A percentile compares a stretch with the other conserved stretches of the same genome.
Evolutionary conservation across 2,113 vertebrate species (phyloP).

Genomic region (Bubalus kerabau): DNA sequence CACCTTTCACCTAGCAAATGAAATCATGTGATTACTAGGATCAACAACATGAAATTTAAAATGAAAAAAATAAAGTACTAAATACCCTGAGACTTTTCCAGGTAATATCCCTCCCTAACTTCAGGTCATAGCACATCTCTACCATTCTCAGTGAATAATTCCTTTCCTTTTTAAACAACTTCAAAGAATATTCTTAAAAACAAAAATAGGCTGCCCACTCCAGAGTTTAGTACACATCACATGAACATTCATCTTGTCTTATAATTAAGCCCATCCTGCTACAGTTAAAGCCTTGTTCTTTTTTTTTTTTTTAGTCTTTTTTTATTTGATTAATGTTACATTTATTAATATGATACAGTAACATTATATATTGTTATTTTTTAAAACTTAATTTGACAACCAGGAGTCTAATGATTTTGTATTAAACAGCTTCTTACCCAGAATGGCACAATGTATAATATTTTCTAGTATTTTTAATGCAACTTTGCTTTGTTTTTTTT

Average conservation of each 20-base stretch:
- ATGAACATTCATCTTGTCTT: background rate
- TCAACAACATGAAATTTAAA: background rate
- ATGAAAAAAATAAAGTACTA: background rate
- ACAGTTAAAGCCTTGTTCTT: background rate
- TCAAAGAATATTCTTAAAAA: background rate
- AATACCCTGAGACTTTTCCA: background rate
- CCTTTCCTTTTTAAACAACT: background rate
- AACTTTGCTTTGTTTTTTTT: too few relatives aligned
- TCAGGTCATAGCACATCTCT: background rate
- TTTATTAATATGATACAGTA: too few relatives aligned
- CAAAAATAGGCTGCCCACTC: background rate
- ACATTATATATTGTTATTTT: too few relatives aligned
- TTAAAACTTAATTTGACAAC: too few relatives aligned
- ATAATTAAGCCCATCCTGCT: background rate
- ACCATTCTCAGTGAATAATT: background rate
- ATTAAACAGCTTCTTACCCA: too few relatives aligned
- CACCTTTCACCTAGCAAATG: background rate
- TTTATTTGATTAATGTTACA: too few relatives aligned
- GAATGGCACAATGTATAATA: too few relatives aligned
- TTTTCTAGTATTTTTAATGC: too few relatives aligned
- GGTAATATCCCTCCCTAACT: background rate
- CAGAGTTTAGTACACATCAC: background rate
- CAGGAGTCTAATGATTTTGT: too few relatives aligned
- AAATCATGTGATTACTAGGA: background rate
- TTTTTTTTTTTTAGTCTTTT: too few relatives aligned